Percentiles rank a stretch among this genome's conserved stretches.
Conservation (phyloP, 2,797 vertebrate species). For the Caiman crocodilus region DNA sequence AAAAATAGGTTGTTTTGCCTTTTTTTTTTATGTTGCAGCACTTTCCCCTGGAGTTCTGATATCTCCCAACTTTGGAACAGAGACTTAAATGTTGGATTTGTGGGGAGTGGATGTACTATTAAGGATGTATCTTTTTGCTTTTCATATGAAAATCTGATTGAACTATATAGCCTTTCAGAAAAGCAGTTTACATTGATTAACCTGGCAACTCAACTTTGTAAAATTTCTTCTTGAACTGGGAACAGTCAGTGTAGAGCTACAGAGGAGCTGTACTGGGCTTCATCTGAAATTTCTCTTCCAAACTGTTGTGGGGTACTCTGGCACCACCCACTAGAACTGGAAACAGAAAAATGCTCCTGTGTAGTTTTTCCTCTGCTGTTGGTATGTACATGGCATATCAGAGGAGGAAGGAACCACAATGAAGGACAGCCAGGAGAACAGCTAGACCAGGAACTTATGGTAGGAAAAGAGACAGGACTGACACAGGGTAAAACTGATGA, state of each 20-base stretch:
- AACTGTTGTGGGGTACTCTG: background rate
- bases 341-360: background rate
- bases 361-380: background rate
- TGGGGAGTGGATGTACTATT: too few species aligned
- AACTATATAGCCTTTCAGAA: background rate
- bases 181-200: background rate
- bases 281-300: background rate
- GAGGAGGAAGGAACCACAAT: background rate
- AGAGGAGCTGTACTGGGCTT: background rate
- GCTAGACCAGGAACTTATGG: background rate
- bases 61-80: background rate
- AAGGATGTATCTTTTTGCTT: background rate
- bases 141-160: background rate
- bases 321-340: background rate
- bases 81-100: background rate
- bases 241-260: background rate
- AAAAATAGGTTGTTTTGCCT: background rate
- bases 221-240: background rate
- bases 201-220: background rate
- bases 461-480: background rate
- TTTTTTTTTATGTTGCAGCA: background rate
- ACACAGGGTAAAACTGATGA: background rate
- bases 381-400: too few species aligned
- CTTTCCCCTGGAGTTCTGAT: background rate
- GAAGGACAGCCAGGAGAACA: too few species aligned